Evolutionary conservation across 2,888 invertebrate genomes (phyloP), one percentile per base, ranked within the genome.

Genomic region (Diplazon laetatorius): DNA sequence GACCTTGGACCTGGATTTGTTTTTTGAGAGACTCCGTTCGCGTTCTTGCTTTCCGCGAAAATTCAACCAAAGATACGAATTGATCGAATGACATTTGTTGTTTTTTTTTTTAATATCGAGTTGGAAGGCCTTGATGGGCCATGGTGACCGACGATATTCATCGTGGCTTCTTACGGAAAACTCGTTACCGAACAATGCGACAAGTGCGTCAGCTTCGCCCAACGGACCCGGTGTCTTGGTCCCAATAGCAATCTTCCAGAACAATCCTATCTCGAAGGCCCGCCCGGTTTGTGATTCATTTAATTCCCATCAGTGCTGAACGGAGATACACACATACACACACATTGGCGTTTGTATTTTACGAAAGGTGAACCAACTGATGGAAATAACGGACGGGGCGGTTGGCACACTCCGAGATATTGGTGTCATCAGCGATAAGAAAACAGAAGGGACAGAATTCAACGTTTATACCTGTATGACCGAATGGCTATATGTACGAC

Each of bases 391-490:
- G 60, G 60, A 70, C 20, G 16, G 52, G 48, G 20, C 46, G 16
- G 12, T 60, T 66, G 59, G 66, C 78, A 59, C 52, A 73, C 62
- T 75, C 59, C 22, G 52, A 8, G 59, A 59, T 72, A 78, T 78
- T 80, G 14, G 75, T 78, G 80, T 72, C 77, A 78, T 75, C 75
- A 62, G 71, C 71, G 78, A 78, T 78, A 78, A 78, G 78, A 52
- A 59, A 59, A 25, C 69, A n/a, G n/a, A 44, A 14, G 48, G 44
- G 55, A 77, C 62, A n/a, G n/a, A n/a, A n/a, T n/a, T n/a, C 46
- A 42, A 62, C 55, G 62, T 62, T 52, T 60, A 35, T 52, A 63
- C 62, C 44, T 57, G 50, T 48, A 62, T 42, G 50, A 39, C 48
- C 18, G 35, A 25, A 44, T 22, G 37, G 14, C n/a, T n/a, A n/a